Percentiles rank a stretch among this genome's conserved stretches.
Conservation (phyloP, 1,140 invertebrate species). For the Phthorimaea operculella region DNA sequence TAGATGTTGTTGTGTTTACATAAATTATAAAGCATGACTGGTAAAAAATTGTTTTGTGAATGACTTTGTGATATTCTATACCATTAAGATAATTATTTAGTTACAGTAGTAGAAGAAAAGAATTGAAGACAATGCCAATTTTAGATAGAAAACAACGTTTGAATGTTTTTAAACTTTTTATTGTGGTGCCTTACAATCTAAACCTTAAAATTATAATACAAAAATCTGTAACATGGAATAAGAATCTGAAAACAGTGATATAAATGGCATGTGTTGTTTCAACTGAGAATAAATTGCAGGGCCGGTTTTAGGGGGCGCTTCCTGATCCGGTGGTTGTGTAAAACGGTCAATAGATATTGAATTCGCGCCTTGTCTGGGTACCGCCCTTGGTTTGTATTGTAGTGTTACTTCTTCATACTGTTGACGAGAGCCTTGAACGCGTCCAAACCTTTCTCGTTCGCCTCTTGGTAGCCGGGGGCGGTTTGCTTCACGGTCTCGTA, state of each 20-base stretch:
- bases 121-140: no score
- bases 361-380: no score
- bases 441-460: slow-evolving; percentile 71
- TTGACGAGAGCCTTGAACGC: slow-evolving; percentile 65
- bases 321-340: background rate
- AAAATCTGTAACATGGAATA: background rate
- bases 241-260: slow-evolving; percentile 1
- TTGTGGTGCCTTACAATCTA: background rate
- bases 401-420: slow-evolving; percentile 74
- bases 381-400: background rate
- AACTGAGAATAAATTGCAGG: background rate
- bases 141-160: no score
- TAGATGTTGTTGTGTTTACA: no score
- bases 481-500: slow-evolving; percentile 74
- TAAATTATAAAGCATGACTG: no score
- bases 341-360: no score
- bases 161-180: background rate
- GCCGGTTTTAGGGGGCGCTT: background rate
- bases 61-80: no score
- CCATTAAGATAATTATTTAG: no score
- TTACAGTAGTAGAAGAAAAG: no score
- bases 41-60: no score
- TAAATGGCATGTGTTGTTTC: background rate
- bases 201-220: background rate
- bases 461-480: slow-evolving; percentile 78